These are phyloP conservation scores for Atlantisia rogersi DNA, from an alignment of 2,113 vertebrate species.

Conservation along the genomic window DNA sequence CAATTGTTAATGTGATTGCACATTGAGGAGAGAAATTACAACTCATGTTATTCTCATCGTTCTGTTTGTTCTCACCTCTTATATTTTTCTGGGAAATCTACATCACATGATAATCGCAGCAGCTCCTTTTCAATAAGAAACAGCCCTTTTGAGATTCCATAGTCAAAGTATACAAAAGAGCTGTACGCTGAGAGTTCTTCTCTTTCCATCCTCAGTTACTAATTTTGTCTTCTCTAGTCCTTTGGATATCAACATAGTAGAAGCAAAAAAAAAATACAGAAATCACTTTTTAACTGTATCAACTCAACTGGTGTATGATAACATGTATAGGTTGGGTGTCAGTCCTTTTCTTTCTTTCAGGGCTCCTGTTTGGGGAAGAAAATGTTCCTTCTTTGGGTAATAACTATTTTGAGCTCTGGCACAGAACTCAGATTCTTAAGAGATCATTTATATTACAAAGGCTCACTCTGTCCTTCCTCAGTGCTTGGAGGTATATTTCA, in stretches of 20 bases:
- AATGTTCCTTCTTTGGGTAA: conserved; percentile 59
- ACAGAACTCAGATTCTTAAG: conserved; percentile 56
- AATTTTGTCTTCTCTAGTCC: not conserved
- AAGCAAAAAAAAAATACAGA: conserved; percentile 1
- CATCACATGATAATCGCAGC: not conserved
- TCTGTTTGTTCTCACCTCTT: conserved; percentile 2
- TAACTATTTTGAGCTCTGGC: conserved; percentile 66
- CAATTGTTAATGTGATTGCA: not conserved
- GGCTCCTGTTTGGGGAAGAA: conserved; percentile 53
- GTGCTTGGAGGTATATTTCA: conserved; percentile 42
- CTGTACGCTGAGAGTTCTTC: not conserved
- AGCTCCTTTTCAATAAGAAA: not conserved
- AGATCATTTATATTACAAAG: conserved; percentile 65
- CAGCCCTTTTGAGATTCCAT: not conserved
- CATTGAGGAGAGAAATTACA: not conserved
- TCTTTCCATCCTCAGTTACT: conserved; percentile 27
- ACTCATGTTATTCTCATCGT: not conserved
- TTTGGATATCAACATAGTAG: not conserved
- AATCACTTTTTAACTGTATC: not conserved
- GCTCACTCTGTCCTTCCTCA: conserved; percentile 51
- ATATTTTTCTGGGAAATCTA: conserved; percentile 29
- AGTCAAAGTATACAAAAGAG: not conserved
- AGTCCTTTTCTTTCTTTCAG: conserved; percentile 34
- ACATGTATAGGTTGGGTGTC: not conserved
- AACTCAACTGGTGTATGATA: not conserved